phyloP scores from a whole-genome alignment of 2,888 invertebrate genomes.

The Coleophora deauratella region DNA sequence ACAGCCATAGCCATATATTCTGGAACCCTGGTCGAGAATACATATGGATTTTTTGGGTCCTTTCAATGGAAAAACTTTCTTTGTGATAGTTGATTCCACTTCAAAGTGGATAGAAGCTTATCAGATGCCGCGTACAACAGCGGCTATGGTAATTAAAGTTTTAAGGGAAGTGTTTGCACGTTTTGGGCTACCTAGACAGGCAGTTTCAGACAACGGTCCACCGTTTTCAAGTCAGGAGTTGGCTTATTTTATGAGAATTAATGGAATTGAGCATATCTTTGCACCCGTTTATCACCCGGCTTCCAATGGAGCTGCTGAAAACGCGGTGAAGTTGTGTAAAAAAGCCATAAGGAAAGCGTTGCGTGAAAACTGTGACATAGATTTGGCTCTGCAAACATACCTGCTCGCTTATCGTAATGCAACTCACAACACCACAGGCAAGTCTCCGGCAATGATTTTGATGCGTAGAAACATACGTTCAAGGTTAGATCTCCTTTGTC shows the following conservation, averaged over 20 bases:
- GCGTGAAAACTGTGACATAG: not conserved
- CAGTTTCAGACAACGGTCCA: not conserved
- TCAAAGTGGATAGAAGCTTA: no score
- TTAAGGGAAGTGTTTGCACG: not conserved
- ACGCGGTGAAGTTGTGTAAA: not conserved
- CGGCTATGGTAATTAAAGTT: no score
- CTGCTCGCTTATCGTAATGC: not conserved
- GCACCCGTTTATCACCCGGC: not conserved
- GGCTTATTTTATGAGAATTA: not conserved
- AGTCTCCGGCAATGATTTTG: not conserved
- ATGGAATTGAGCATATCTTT: not conserved
- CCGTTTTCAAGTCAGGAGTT: not conserved
- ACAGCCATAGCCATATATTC: no score
- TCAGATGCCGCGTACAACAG: no score
- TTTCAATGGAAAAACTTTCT: not conserved
- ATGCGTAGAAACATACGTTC: not conserved
- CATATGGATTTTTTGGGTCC: not conserved
- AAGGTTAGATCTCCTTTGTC: not conserved
- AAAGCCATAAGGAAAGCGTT: not conserved
- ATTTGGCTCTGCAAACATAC: not conserved
- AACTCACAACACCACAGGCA: not conserved
- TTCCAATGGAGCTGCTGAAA: not conserved
- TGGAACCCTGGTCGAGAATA: not conserved
- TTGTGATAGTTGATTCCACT: not conserved
- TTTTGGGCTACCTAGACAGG: not conserved